Percentiles rank a stretch among this genome's conserved stretches.
Conservation (phyloP, 2,888 invertebrate species). For the Mechanitis mazaeus region DNA sequence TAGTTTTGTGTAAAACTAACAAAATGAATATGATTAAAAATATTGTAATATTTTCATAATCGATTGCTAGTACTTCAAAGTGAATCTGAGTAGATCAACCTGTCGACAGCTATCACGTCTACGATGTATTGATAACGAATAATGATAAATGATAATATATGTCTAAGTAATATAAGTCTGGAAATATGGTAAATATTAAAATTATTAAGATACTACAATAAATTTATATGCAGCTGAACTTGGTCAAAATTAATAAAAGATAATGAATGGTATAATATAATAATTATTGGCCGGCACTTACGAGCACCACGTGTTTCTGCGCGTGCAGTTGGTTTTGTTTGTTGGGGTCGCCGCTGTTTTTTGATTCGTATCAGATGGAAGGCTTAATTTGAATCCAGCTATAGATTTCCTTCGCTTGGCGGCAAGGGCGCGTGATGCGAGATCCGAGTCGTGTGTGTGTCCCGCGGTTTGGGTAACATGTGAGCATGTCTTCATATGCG, state of each 20-base stretch:
- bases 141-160: slow-evolving; percentile 42
- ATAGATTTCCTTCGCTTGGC: slow-evolving; percentile 71
- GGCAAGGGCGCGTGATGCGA: slow-evolving; percentile 65
- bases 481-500: slow-evolving; percentile 67
- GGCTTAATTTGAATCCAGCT: slow-evolving; percentile 61
- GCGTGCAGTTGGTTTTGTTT: slow-evolving; percentile 52
- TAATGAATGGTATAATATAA: slow-evolving; percentile 12
- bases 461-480: slow-evolving; percentile 53
- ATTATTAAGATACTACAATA: slow-evolving; percentile 17
- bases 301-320: slow-evolving; percentile 76
- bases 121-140: slow-evolving; percentile 40
- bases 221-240: slow-evolving; percentile 12
- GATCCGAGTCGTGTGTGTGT: slow-evolving; percentile 51
- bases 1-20: too few relatives aligned
- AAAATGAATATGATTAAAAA: not conserved
- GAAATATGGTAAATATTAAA: slow-evolving; percentile 34
- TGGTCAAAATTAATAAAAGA: slow-evolving; percentile 21
- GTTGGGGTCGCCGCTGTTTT: slow-evolving; percentile 49
- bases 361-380: slow-evolving; percentile 50
- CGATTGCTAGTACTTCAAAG: slow-evolving; percentile 4
- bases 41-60: not conserved
- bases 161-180: slow-evolving; percentile 16
- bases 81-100: slow-evolving; percentile 12
- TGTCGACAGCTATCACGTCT: slow-evolving; percentile 40
- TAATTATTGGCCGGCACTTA: slow-evolving; percentile 35